These are phyloP conservation scores for Luperina nickerlii DNA, from an alignment of 2,888 invertebrate genomes.

Conservation along the genomic window DNA sequence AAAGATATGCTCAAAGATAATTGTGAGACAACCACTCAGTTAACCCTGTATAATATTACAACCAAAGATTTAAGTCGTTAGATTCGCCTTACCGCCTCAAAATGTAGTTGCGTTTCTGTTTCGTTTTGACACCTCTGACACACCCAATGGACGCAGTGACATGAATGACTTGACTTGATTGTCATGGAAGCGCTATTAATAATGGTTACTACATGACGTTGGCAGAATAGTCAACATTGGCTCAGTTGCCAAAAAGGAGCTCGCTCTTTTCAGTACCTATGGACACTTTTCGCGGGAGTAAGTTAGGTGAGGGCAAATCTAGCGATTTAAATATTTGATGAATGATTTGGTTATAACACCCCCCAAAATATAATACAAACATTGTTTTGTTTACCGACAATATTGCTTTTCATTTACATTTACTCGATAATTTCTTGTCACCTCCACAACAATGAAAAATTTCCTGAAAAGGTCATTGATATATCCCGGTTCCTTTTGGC, in stretches of 20 bases:
- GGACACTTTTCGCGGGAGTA: background rate
- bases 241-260: background rate
- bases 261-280: background rate
- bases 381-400: slow-evolving; percentile 38
- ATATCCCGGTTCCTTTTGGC: slow-evolving; percentile 38
- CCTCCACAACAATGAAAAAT: background rate
- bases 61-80: background rate
- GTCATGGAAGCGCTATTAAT: background rate
- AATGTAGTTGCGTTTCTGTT: background rate
- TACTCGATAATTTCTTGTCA: slow-evolving; percentile 26
- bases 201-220: background rate
- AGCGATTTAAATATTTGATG: background rate
- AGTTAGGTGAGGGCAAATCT: background rate
- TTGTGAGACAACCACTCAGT: slow-evolving; percentile 24
- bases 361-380: slow-evolving; percentile 31
- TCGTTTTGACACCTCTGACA: background rate
- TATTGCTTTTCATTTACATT: slow-evolving; percentile 45
- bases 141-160: background rate
- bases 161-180: background rate
- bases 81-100: background rate
- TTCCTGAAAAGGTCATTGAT: slow-evolving; percentile 30
- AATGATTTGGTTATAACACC: slow-evolving; percentile 2
- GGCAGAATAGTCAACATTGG: background rate
- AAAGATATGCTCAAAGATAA: slow-evolving; percentile 36
- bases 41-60: slow-evolving; percentile 17